Evolutionary conservation across 2,113 vertebrate species (phyloP), one percentile per base, ranked within the genome.

Genomic region (pig (Sus scrofa)): DNA sequence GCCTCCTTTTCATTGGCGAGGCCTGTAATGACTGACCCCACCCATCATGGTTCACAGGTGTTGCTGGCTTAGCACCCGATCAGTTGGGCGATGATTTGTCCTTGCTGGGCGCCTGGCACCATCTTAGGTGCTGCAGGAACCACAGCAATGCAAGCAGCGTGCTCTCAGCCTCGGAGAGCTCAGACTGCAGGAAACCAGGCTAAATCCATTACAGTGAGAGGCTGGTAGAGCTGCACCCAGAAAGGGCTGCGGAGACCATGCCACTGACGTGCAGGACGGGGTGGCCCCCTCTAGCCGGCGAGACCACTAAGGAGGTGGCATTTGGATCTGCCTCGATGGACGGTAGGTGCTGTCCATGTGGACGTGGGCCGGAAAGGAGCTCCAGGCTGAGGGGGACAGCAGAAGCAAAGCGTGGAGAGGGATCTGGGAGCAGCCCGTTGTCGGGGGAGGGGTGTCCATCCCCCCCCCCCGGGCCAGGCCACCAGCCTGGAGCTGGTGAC

Each of bases 31-130:
- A 13, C 73, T 1, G 4, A 9, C 20, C 10, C 9, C 19, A 13
- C 22, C 1, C 14, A 6, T 6, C 6, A 0, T 0, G 13, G 30
- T 6, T 5, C 2, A 6, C 50, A 12, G 52, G 6, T 14, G 10
- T 68, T 14, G 7, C 14, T 7, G 63, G n/a, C 22, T 10, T 10
- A 1, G 20, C 2, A 13, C 26, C 24, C 12, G 0, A 1, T 22
- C 20, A 1, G 11, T 34, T 3, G 14, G 30, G 71, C 37, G 18
- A 1, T 20, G 15, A 5, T 1, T 2, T 2, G 63, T 39, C 63
- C 18, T 12, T 37, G 44, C 67, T 7, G 2, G 1, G 44, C 2
- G n/a, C 27, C 54, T 6, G 54, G 54, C 18, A 15, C 19, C 63
- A 7, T 6, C 32, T 19, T 1, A 13, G 44, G n/a, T 10, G 34